Conservation (phyloP, 35 echinoderm and acorn worm genomes). For the Hemicentrotus pulcherrimus region DNA sequence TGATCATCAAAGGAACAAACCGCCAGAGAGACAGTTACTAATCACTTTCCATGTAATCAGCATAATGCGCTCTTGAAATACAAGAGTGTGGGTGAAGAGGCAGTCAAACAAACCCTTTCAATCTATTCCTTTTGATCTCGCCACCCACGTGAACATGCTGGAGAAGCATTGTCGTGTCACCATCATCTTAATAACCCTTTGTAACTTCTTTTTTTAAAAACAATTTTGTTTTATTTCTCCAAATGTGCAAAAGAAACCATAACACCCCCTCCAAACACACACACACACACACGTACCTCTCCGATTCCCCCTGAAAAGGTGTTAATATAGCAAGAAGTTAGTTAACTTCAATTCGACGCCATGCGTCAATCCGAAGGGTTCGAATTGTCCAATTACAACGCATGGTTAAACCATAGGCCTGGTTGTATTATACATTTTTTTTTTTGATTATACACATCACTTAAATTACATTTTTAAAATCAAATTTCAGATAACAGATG, state of each 20-base stretch:
- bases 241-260: too few species aligned
- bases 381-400: too few species aligned
- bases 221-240: too few species aligned
- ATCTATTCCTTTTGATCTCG: background rate
- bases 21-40: background rate
- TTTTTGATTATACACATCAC: too few species aligned
- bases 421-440: too few species aligned
- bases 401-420: too few species aligned
- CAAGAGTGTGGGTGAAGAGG: background rate
- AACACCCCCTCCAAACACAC: background rate
- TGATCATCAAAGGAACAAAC: background rate
- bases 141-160: background rate
- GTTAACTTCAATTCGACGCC: background rate
- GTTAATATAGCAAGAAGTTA: background rate
- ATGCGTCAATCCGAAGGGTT: too few species aligned
- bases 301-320: background rate
- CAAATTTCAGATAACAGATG: too few species aligned
- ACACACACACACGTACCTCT: too few species aligned
- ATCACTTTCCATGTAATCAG: conserved; percentile 27
- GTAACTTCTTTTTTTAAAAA: too few species aligned
- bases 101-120: conserved; percentile 1
- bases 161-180: background rate
- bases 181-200: background rate
- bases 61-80: background rate
- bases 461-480: too few species aligned